Evolutionary conservation across 2,113 vertebrate genomes (phyloP), one percentile per base, ranked within the genome.

Genomic region (Cheilinus undulatus): DNA sequence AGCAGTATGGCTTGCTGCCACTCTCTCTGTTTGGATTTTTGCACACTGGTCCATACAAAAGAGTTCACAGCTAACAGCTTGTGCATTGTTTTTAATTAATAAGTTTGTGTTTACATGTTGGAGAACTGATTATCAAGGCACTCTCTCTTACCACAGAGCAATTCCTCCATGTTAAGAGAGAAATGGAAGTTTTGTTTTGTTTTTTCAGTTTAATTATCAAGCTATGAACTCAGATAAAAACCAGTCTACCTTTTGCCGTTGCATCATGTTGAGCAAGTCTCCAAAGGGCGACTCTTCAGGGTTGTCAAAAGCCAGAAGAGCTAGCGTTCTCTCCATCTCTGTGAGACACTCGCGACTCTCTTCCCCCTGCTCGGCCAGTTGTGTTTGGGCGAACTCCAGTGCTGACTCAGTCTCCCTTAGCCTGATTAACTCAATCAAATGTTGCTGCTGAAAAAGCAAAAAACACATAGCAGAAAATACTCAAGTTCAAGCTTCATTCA

Each of bases 251-350:
- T 99, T 99, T 91, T 99, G 98, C 75, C 98, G 91, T 84, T 99
- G 98, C 96, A 98, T 97, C 95, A 96, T 98, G 91, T 99, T 97
- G 6, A 99, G 96, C 83, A 99, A 92, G 86, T 99, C 97, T 82
- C 98, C 98, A 17, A 99, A 99, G 5, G 97, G 98, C 0, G 98
- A 99, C 43, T 99, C 97, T 72, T 99, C 98, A 0, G 98, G 98
- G 90, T 96, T 99, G 88, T 99, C 97, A 4, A 99, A 99, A 77
- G 97, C 98, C 69, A 99, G 93, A 51, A 99, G 91, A 15, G 98
- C 98, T 85, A 99, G 90, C 0, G 98, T 99, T 68, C 98, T 94
- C 84, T 99, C 98, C 98, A 99, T 99, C 89, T 99, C 97, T 0
- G 97, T 97, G 87, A 99, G 94, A 88, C 98, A 99, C 71, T 99